A percentile compares a stretch with the other conserved stretches of the same genome.
Evolutionary conservation across 2,888 invertebrate genomes (phyloP).

Genomic region (Eutolmus rufibarbis): DNA sequence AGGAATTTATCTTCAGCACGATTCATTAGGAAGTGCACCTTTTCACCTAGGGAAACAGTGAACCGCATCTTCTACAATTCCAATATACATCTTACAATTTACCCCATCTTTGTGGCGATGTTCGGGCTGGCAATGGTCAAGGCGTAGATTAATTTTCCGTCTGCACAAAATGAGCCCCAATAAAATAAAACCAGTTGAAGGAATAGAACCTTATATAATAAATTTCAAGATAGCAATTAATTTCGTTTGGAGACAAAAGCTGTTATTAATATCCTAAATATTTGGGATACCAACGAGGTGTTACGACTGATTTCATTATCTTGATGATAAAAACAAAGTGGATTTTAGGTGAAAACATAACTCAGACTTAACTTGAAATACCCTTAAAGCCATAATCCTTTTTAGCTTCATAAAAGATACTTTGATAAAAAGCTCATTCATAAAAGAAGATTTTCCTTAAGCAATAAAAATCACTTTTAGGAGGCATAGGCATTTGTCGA

Average conservation of each 20-base stretch:
- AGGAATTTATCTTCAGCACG: background rate
- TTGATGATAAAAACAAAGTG: background rate
- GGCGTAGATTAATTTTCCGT: background rate
- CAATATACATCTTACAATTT: background rate
- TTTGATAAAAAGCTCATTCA: background rate
- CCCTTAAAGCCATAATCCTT: background rate
- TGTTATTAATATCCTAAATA: background rate
- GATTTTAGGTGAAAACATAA: background rate
- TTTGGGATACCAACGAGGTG: background rate
- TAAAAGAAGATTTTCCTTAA: background rate
- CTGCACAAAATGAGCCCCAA: background rate
- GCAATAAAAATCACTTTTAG: background rate
- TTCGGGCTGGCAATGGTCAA: background rate
- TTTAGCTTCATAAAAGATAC: background rate
- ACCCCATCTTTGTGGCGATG: background rate
- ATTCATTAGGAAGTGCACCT: background rate
- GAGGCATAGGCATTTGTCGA: background rate
- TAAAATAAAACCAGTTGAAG: background rate
- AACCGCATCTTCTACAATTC: background rate
- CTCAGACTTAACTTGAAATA: background rate
- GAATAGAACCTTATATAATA: too few relatives aligned
- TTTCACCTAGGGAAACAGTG: background rate
- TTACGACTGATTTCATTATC: background rate
- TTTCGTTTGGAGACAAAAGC: background rate
- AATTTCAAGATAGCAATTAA: too few relatives aligned